Evolutionary conservation across 1,140 invertebrate genomes (phyloP).

Genomic region (Radopholus similis): DNA sequence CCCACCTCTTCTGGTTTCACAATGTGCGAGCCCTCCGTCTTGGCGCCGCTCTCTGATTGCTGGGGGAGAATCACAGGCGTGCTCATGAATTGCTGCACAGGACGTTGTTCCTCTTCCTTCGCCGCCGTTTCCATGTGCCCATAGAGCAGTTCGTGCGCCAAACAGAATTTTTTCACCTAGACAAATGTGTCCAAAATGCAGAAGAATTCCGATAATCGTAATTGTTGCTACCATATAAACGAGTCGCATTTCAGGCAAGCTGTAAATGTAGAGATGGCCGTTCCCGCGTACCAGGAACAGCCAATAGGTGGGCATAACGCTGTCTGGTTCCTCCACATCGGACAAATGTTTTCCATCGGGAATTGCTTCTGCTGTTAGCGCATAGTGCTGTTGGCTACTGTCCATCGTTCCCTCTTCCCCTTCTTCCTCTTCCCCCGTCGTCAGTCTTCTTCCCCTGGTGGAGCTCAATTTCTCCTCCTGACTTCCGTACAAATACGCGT

Average conservation of each 20-base stretch:
- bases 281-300: slow-evolving; percentile 51
- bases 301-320: slow-evolving; percentile 39
- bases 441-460: neutral
- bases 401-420: slow-evolving; percentile 1
- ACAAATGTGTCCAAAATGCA: neutral
- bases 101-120: slow-evolving; percentile 30
- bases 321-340: slow-evolving; percentile 23
- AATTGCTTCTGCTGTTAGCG: too few species aligned
- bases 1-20: slow-evolving; percentile 26
- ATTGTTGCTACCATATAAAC: slow-evolving; percentile 40
- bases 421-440: neutral
- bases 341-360: too few species aligned
- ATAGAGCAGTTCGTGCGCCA: slow-evolving; percentile 26
- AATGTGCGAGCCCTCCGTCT: slow-evolving; percentile 18
- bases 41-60: slow-evolving; percentile 8
- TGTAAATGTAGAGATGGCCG: slow-evolving; percentile 48
- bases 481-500: slow-evolving; percentile 26
- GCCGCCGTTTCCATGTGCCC: slow-evolving; percentile 22
- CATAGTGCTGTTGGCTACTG: too few species aligned
- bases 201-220: neutral
- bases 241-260: slow-evolving; percentile 39
- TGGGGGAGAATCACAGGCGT: slow-evolving; percentile 17
- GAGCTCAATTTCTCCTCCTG: slow-evolving; percentile 23
- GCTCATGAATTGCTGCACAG: slow-evolving; percentile 18
- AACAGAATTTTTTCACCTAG: slow-evolving; percentile 39